Percentiles rank a stretch among this genome's conserved stretches.
These are phyloP conservation scores for Cercocebus atys DNA, from an alignment of 2,113 vertebrate genomes.

Conservation along the genomic window DNA sequence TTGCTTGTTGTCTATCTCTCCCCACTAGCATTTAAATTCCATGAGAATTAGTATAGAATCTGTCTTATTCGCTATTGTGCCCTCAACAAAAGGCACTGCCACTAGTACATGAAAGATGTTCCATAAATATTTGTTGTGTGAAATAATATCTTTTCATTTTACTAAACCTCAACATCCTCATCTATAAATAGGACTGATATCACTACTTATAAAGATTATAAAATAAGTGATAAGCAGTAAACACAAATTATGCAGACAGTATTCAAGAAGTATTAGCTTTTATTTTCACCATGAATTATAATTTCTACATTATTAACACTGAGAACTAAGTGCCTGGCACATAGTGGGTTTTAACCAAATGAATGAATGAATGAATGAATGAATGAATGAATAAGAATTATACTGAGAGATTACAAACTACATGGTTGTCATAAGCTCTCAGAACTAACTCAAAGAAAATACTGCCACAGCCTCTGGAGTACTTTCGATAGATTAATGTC, in stretches of 20 bases:
- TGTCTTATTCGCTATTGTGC: not conserved
- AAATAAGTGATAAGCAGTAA: not conserved
- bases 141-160: conserved; percentile 9
- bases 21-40: not conserved
- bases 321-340: not conserved
- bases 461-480: not conserved
- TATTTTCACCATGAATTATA: not conserved
- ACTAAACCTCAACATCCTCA: not conserved
- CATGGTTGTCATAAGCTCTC: not conserved
- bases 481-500: not conserved
- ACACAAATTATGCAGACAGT: not conserved
- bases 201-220: not conserved
- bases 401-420: not conserved
- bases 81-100: not conserved
- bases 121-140: not conserved
- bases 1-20: not conserved
- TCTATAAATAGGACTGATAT: not conserved
- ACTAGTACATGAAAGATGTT: not conserved
- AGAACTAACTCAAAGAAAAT: not conserved
- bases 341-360: not conserved
- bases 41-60: not conserved
- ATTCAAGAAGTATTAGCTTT: not conserved
- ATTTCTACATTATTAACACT: not conserved
- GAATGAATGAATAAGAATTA: not conserved
- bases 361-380: not conserved